Percentiles rank a stretch among this genome's conserved stretches.
phyloP scores from a whole-genome alignment of 2,888 invertebrate genomes.

The Lasioglossum marginatum region DNA sequence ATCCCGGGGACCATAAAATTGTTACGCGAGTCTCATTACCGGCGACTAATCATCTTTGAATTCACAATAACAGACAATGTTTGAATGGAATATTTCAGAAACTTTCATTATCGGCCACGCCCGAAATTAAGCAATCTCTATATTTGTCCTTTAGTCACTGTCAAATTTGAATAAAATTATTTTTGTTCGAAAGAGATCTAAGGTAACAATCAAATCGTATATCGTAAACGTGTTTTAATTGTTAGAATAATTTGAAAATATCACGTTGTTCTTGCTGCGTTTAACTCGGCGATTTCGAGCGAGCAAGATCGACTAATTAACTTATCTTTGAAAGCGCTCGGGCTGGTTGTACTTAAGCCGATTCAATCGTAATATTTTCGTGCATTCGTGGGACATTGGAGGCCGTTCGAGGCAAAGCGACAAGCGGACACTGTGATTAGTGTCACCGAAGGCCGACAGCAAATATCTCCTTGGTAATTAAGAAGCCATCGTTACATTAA shows the following conservation, averaged over 20 bases:
- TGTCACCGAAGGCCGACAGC: neutral
- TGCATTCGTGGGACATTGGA: neutral
- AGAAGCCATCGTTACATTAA: conserved; percentile 28
- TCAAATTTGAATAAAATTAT: neutral
- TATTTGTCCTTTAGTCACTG: neutral
- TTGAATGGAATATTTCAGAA: neutral
- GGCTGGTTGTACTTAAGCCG: neutral
- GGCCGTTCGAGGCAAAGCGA: neutral
- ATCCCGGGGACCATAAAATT: neutral
- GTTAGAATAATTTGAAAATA: neutral
- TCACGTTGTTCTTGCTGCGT: neutral
- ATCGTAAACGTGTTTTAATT: neutral
- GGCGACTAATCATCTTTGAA: neutral
- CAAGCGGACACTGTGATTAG: neutral
- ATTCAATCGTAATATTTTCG: neutral
- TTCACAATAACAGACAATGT: neutral
- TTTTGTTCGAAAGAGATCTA: neutral
- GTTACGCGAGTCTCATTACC: neutral
- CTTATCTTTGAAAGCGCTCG: neutral
- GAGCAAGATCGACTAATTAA: neutral
- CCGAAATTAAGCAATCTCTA: neutral
- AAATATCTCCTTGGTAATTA: conserved; percentile 31
- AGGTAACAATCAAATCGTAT: neutral
- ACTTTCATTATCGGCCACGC: neutral
- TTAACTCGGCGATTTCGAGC: neutral